Evolutionary conservation across 2,797 vertebrate genomes (phyloP).

Genomic region (Buceros bicornis): DNA sequence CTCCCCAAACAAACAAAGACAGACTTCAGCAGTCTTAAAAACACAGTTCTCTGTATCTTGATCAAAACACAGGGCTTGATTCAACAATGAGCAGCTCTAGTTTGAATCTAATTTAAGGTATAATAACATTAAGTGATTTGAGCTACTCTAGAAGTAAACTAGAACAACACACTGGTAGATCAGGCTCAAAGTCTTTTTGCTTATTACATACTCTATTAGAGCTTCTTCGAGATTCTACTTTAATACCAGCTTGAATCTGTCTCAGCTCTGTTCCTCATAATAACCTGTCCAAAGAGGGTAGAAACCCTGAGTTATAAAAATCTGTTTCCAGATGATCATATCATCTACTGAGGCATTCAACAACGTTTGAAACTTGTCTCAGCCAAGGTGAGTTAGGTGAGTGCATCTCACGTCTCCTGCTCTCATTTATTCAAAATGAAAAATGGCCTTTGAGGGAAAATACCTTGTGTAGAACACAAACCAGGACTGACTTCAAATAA

Average conservation of each 20-base stretch:
- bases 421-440: constrained; percentile 31
- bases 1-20: constrained; percentile 59
- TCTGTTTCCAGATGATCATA: not conserved
- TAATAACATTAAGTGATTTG: not conserved
- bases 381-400: not conserved
- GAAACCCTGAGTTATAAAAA: not conserved
- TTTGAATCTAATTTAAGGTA: not conserved
- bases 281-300: not conserved
- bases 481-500: constrained; percentile 8
- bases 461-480: not conserved
- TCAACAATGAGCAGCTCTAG: not conserved
- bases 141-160: not conserved
- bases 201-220: not conserved
- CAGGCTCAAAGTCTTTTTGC: not conserved
- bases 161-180: not conserved
- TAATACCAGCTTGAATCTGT: not conserved
- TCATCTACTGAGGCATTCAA: not conserved
- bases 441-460: not conserved
- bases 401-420: not conserved
- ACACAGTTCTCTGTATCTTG: not conserved
- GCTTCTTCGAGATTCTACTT: not conserved
- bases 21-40: constrained; percentile 41
- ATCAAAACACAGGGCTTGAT: constrained; percentile 7
- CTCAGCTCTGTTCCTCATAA: not conserved
- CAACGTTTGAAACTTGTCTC: not conserved